These are phyloP conservation scores for Diachrysia chrysitis DNA, from an alignment of 2,888 invertebrate genomes.

Conservation along the genomic window DNA sequence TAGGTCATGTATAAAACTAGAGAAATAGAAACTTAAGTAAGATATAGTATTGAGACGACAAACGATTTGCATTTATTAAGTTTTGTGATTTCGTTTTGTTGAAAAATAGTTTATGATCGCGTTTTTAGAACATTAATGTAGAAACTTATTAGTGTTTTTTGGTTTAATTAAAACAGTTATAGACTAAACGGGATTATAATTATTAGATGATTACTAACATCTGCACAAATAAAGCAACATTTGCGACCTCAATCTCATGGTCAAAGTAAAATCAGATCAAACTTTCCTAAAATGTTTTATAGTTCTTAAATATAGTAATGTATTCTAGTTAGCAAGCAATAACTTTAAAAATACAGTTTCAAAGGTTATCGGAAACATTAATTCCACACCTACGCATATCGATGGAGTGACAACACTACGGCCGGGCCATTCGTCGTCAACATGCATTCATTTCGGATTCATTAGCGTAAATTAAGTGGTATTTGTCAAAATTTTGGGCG, in stretches of 20 bases:
- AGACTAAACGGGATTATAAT: background rate
- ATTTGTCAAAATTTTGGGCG: conserved; percentile 85
- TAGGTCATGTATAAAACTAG: conserved; percentile 2
- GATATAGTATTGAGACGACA: conserved; percentile 1
- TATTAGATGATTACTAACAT: background rate
- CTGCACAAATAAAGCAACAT: background rate
- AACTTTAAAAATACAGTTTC: conserved; percentile 57
- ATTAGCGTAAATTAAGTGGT: conserved; percentile 88
- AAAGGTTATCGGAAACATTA: conserved; percentile 64
- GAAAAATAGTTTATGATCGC: background rate
- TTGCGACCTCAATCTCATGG: conserved; percentile 18
- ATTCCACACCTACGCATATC: conserved; percentile 68
- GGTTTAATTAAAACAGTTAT: background rate
- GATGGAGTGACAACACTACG: conserved; percentile 69
- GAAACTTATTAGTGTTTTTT: background rate
- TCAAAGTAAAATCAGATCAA: conserved; percentile 25
- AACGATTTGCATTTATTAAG: conserved; percentile 1
- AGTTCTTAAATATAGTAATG: conserved; percentile 45
- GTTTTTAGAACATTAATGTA: background rate
- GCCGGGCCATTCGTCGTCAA: conserved; percentile 74
- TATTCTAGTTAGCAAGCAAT: conserved; percentile 48
- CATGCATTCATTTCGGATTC: conserved; percentile 84
- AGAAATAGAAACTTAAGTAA: conserved; percentile 1
- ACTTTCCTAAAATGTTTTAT: conserved; percentile 39
- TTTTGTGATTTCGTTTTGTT: conserved; percentile 2